These are phyloP conservation scores for Myotis lucifugus DNA, from an alignment of 2,113 vertebrate genomes.

Conservation along the genomic window DNA sequence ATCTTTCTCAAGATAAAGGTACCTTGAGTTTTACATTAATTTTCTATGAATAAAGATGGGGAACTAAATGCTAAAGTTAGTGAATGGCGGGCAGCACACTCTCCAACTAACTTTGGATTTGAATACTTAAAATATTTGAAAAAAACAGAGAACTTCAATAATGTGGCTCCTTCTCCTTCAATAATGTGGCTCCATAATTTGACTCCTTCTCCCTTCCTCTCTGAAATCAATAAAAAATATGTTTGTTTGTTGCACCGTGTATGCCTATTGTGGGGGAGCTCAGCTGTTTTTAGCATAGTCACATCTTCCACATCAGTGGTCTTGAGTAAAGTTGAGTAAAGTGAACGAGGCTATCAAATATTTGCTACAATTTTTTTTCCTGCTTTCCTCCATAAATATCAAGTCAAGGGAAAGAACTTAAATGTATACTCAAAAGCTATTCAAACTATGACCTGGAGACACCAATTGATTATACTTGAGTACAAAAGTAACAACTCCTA, in stretches of 20 bases:
- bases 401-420: not conserved
- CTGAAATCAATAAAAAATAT: too few relatives aligned
- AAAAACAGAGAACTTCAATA: too few relatives aligned
- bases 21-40: too few relatives aligned
- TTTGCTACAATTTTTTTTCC: not conserved
- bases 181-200: too few relatives aligned
- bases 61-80: too few relatives aligned
- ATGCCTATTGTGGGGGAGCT: not conserved
- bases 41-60: too few relatives aligned
- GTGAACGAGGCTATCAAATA: slow-evolving; percentile 8
- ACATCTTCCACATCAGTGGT: slow-evolving; percentile 6
- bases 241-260: not conserved
- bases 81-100: too few relatives aligned
- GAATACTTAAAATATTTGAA: too few relatives aligned
- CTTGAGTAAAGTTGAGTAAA: not conserved
- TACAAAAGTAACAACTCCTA: not conserved
- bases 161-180: too few relatives aligned
- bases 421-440: slow-evolving; percentile 30
- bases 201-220: too few relatives aligned
- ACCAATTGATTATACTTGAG: not conserved
- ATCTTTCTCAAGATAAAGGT: too few relatives aligned
- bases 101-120: too few relatives aligned
- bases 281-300: not conserved
- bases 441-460: not conserved
- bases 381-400: slow-evolving; percentile 26